These are phyloP conservation scores for Eilema griseolum DNA, from an alignment of 2,888 invertebrate genomes.

Conservation along the genomic window DNA sequence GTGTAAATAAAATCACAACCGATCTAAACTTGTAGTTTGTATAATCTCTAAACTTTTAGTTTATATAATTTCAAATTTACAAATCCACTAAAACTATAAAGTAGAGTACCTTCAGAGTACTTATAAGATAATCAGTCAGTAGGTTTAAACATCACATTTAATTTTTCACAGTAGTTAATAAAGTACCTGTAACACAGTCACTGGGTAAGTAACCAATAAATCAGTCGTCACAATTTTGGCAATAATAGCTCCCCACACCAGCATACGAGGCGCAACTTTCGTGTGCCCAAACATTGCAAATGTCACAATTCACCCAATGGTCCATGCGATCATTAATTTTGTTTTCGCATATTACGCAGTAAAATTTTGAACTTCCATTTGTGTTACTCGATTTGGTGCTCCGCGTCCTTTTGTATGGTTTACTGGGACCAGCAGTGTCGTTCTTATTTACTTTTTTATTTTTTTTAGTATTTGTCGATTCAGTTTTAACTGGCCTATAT, in stretches of 20 bases:
- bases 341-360: not conserved
- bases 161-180: not conserved
- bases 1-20: not conserved
- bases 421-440: not conserved
- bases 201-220: not conserved
- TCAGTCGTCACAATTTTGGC: constrained; percentile 4
- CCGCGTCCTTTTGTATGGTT: not conserved
- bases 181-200: not conserved
- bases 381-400: not conserved
- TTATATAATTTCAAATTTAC: not conserved
- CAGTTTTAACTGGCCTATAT: not conserved
- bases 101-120: not conserved
- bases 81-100: not conserved
- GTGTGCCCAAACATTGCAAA: not conserved
- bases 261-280: not conserved
- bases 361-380: not conserved
- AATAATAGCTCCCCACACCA: constrained; percentile 4
- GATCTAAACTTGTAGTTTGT: too few species aligned
- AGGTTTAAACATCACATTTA: not conserved
- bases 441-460: not conserved
- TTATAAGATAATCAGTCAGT: constrained; percentile 2
- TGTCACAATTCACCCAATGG: not conserved
- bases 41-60: not conserved
- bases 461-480: not conserved
- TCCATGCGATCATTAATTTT: not conserved